Evolutionary conservation across 2,797 vertebrate genomes (phyloP).

Genomic region (Delichon dasypus): DNA sequence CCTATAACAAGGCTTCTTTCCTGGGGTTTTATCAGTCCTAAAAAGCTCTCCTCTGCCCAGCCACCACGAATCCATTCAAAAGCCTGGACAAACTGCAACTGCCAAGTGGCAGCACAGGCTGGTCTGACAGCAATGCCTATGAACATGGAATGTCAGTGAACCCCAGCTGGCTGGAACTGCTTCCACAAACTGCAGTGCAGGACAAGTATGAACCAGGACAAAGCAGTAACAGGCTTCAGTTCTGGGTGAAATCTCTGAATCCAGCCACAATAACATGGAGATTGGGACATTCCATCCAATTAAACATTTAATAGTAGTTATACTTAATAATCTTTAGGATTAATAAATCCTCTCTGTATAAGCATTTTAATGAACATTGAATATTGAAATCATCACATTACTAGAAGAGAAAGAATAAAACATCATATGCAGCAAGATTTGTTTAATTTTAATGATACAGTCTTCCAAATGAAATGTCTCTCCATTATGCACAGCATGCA

Average conservation of each 20-base stretch:
- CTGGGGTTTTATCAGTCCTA: background rate
- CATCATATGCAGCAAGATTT: background rate
- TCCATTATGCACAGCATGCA: background rate
- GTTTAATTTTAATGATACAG: background rate
- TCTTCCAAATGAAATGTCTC: background rate
- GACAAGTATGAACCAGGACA: background rate
- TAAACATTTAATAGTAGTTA: background rate
- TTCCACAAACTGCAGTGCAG: background rate
- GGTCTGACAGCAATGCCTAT: background rate
- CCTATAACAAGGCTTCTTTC: background rate
- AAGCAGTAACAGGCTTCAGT: background rate
- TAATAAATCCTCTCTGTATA: background rate
- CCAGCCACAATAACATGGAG: background rate
- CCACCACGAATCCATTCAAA: background rate
- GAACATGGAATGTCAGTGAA: background rate
- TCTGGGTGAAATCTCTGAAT: background rate
- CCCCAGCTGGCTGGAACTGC: background rate
- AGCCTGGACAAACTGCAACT: background rate
- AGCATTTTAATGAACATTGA: background rate
- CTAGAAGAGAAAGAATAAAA: background rate
- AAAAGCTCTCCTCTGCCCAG: background rate
- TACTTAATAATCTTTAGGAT: background rate
- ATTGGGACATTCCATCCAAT: background rate
- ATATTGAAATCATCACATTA: background rate
- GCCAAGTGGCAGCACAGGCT: background rate